Conservation (phyloP, 2,113 vertebrate species). For the Carassius gibelio region DNA sequence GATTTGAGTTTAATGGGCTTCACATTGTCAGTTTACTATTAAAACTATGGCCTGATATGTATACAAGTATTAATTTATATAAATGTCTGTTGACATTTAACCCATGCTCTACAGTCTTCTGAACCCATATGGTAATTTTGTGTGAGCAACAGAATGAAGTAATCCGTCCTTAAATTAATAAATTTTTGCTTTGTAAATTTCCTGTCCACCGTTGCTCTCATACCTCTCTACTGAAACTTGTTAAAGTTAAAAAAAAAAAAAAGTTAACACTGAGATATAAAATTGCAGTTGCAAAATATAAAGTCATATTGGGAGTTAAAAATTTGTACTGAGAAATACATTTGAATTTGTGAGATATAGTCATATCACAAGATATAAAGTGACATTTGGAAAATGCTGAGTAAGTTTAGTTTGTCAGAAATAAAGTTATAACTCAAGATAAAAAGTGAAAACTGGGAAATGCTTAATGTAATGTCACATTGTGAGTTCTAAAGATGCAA, state of each 20-base stretch:
- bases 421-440: not conserved
- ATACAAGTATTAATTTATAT: not conserved
- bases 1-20: constrained; percentile 4
- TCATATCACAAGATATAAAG: not conserved
- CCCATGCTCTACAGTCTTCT: not conserved
- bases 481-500: too few relatives aligned
- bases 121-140: not conserved
- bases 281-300: not conserved
- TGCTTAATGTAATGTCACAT: not conserved
- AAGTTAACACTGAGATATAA: not conserved
- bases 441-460: not conserved
- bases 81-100: not conserved
- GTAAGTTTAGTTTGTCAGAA: not conserved
- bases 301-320: not conserved
- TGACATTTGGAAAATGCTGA: not conserved
- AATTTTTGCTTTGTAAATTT: too few relatives aligned
- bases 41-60: constrained; percentile 35
- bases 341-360: not conserved
- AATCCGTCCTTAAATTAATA: not conserved
- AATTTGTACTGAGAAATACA: not conserved
- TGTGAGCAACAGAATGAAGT: not conserved
- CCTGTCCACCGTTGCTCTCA: too few relatives aligned
- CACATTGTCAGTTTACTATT: constrained; percentile 8
- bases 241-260: not conserved
- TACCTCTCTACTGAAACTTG: not conserved